Conservation (phyloP, 2,113 vertebrate species). For the Mobula birostris region DNA sequence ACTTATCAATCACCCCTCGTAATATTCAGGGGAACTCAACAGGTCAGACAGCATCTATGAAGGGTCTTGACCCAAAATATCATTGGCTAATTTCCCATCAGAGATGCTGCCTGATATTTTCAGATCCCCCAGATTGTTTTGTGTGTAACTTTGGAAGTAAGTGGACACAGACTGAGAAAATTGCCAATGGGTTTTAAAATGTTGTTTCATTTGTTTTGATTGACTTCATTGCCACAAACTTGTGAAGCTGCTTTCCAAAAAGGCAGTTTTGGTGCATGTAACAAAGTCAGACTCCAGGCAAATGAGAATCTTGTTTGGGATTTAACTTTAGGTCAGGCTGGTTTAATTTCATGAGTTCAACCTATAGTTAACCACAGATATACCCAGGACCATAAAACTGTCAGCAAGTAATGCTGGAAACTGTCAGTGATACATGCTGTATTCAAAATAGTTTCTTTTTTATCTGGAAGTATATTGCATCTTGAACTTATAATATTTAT, state of each 20-base stretch:
- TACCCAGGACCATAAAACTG: neutral
- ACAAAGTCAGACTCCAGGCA: neutral
- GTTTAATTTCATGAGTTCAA: constrained; percentile 6
- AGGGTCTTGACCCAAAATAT: too few species aligned
- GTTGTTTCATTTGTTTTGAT: too few species aligned
- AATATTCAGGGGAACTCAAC: too few species aligned
- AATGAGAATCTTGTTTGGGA: neutral
- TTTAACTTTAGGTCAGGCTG: neutral
- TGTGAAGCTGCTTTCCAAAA: neutral
- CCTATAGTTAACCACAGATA: neutral
- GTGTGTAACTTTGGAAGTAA: too few species aligned
- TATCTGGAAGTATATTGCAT: neutral
- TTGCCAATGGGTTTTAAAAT: neutral
- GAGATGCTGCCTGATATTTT: too few species aligned
- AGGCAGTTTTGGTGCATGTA: neutral
- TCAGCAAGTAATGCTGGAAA: neutral
- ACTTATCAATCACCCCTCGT: too few species aligned
- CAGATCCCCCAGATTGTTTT: too few species aligned
- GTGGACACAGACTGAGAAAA: neutral
- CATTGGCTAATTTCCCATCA: too few species aligned
- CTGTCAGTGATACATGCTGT: neutral
- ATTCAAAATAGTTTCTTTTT: neutral
- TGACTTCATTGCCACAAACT: neutral
- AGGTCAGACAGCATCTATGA: too few species aligned
- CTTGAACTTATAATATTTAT: neutral